Percentiles rank a stretch among this genome's conserved stretches.
Conservation (phyloP, 2,888 invertebrate genomes). For the Chymomyza amoena region DNA sequence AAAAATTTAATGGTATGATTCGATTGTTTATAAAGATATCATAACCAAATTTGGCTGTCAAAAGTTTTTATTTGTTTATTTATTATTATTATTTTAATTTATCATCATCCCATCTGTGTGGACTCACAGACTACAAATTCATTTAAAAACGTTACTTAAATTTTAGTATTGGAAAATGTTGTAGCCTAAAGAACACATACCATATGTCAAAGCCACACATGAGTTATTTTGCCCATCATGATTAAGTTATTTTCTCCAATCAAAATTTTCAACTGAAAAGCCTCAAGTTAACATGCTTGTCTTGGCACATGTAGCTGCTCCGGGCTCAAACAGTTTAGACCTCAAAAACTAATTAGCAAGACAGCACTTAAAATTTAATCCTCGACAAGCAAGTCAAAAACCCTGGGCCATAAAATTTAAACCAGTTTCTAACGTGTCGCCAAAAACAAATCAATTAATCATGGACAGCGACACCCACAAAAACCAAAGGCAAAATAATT, state of each 20-base stretch:
- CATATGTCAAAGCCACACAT: too few relatives aligned
- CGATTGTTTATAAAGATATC: too few relatives aligned
- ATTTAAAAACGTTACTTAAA: too few relatives aligned
- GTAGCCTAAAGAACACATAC: too few relatives aligned
- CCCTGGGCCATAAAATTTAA: not conserved
- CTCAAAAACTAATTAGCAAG: slow-evolving; percentile 64
- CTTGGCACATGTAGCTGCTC: not conserved
- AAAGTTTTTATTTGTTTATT: too few relatives aligned
- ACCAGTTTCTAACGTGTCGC: not conserved
- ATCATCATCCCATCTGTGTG: too few relatives aligned
- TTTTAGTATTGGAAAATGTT: too few relatives aligned
- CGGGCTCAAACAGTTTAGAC: slow-evolving; percentile 30
- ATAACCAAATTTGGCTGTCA: too few relatives aligned
- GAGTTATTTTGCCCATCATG: too few relatives aligned
- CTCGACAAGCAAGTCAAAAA: slow-evolving; percentile 5
- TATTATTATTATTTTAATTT: too few relatives aligned
- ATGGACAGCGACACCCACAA: slow-evolving; percentile 45
- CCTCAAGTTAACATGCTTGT: not conserved
- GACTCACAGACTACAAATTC: too few relatives aligned
- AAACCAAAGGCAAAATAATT: slow-evolving; percentile 51
- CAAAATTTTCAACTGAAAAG: not conserved
- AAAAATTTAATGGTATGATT: too few relatives aligned
- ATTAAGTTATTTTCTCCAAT: not conserved
- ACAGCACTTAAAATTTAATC: slow-evolving; percentile 27
- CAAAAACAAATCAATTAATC: slow-evolving; percentile 56